A percentile compares a stretch with the other conserved stretches of the same genome.
phyloP scores from a whole-genome alignment of 2,113 vertebrate species.

The Panurus biarmicus region DNA sequence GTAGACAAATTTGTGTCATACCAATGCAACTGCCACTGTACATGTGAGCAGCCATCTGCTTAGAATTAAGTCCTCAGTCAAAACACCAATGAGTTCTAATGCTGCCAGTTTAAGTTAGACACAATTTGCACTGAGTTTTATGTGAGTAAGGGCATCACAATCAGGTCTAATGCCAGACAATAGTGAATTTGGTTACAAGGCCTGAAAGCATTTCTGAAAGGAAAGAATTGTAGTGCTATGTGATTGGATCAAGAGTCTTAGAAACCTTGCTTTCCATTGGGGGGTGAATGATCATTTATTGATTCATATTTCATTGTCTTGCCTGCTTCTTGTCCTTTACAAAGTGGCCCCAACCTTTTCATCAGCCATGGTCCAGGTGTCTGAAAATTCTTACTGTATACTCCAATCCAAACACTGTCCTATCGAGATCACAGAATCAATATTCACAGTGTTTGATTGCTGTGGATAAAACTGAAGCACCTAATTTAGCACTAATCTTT shows the following conservation, averaged over 20 bases:
- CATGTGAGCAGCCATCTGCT: background rate
- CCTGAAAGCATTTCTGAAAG: background rate
- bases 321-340: fast-evolving
- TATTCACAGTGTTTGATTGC: background rate
- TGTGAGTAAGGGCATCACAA: background rate
- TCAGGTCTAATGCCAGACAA: background rate
- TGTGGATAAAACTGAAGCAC: background rate
- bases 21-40: conserved; percentile 1
- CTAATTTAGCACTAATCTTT: background rate
- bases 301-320: background rate
- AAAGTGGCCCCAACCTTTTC: background rate
- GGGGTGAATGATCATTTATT: background rate
- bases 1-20: conserved; percentile 18
- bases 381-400: background rate
- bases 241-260: background rate
- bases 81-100: background rate
- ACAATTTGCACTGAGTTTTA: background rate
- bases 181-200: background rate
- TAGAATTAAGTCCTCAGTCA: conserved; percentile 14
- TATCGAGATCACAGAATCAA: background rate
- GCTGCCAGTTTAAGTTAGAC: background rate
- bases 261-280: background rate
- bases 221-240: background rate
- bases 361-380: background rate
- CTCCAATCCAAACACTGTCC: background rate